Evolutionary conservation across 2,888 invertebrate genomes (phyloP), one percentile per base, ranked within the genome.

Genomic region (Heliconius aoede): DNA sequence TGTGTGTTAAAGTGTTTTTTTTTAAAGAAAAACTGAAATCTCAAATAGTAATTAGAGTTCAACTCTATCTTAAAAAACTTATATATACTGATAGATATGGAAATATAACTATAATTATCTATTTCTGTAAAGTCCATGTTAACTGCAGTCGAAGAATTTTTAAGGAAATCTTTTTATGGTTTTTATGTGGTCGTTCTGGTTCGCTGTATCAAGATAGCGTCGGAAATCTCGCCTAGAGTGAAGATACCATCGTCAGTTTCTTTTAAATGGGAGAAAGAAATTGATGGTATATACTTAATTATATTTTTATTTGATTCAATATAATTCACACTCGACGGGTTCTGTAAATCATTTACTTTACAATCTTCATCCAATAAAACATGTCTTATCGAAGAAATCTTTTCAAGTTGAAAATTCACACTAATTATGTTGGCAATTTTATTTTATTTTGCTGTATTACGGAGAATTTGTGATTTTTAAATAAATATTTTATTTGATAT

Each of bases 191-290:
- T 60, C 13, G 60, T 60, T 60, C 26, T 60, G 60, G 60, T 60
- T 32, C 36, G 64, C n/a, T 65, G n/a, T 24, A 36, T 24, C n/a
- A 24, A 36, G 64, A 65, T 65, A 36, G 36, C 24, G 64, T 32
- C 64, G 36, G 64, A 65, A 36, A n/a, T 65, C 64, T 65, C 36
- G 64, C 36, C 36, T 24, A 13, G 11, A n/a, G 4, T 36, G 32
- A 32, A 36, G 64, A 65, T 65, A 65, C 36, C 36, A 65, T 65
- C 64, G 32, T 32, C 64, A n/a, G 36, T 65, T 65, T 65, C 64
- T 65, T 65, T 32, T 36, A 32, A 64, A 36, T 36, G 36, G 36
- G 5, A 36, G 64, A 65, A 36, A 65, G 32, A 65, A 24, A 32
- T 36, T n/a, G 4, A 65, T 32, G 62, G 32, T 24, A 24, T 65